Base-by-base conservation (phyloP, 2,797 vertebrate genomes). In the Oreochromis mossambicus region DNA sequence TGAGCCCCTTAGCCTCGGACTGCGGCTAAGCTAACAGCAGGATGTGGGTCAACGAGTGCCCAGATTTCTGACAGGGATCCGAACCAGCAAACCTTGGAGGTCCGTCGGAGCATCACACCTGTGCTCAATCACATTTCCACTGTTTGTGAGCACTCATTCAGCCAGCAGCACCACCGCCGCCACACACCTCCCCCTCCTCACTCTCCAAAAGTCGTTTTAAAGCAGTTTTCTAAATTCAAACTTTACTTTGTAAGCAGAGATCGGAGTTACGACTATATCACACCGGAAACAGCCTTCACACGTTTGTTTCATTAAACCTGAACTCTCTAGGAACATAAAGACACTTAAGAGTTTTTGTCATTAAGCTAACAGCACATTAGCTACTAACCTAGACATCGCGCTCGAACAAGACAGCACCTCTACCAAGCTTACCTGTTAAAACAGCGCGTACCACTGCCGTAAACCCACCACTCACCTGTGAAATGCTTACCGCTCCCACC, bases 401-500 rank as follows among this genome's bases (percentile, higher is more conserved):
- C 19, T n/a, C 2, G 0, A 32, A 38, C 19, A 12, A 61, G 3
- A 21, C 34, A 38, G 3, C 58, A n/a, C 32, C 12, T 38, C 58
- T n/a, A 21, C 19, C 36, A 46, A 17, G 13, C 7, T 24, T 41
- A 68, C 38, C 38, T 43, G 38, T 26, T 43, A 70, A 43, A 24
- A 66, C 34, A 41, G 8, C 14, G 5, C 14, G 8, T 24, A 5
- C 24, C 1, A 38, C 19, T 13, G 3, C 2, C 3, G 7, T 66
- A 38, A n/a, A 38, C 19, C 11, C 14, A 11, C 10, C 12, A 51
- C 68, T n/a, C 29, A 84, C 83, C 68, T 26, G 9, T 17, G 6
- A 76, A 51, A 63, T 7, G 3, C 29, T 0, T 6, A 58, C 15
- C 5, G 0, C 5, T 19, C 15, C 9, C 6, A 29, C 41, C 7